Conservation (phyloP, 37 sponge, comb jelly and placozoan genomes). For the Crambe crambe region DNA sequence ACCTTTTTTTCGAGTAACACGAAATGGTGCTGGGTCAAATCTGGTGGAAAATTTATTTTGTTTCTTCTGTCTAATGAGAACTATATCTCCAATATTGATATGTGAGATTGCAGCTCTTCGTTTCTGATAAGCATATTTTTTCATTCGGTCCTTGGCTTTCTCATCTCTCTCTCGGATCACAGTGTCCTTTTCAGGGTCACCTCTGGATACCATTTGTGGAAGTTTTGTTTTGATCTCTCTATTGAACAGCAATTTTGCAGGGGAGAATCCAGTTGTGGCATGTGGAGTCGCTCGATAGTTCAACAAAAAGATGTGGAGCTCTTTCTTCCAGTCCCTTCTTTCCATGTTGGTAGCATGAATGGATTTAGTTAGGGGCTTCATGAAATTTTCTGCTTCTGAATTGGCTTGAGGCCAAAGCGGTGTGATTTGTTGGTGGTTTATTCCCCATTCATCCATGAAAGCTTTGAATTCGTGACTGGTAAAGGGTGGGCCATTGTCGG, state of each 20-base stretch:
- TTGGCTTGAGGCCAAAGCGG: constrained; percentile 37
- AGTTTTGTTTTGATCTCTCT: constrained; percentile 20
- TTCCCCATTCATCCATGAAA: constrained; percentile 31
- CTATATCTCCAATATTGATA: constrained; percentile 27
- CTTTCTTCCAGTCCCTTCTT: constrained; percentile 39
- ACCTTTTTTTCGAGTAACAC: not conserved
- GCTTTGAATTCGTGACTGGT: constrained; percentile 14
- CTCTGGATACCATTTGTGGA: not conserved
- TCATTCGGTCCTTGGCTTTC: constrained; percentile 40
- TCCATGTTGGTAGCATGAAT: constrained; percentile 32
- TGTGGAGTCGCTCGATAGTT: constrained; percentile 23
- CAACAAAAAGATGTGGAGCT: constrained; percentile 7
- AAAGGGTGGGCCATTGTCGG: constrained; percentile 25
- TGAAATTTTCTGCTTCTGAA: constrained; percentile 40
- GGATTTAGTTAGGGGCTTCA: constrained; percentile 41
- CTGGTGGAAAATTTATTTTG: constrained; percentile 7
- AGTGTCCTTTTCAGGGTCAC: not conserved
- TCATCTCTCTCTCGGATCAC: constrained; percentile 14
- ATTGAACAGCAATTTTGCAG: constrained; percentile 30
- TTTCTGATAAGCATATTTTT: constrained; percentile 10
- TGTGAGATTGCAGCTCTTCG: constrained; percentile 3
- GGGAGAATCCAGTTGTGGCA: not conserved
- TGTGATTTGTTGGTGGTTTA: constrained; percentile 22
- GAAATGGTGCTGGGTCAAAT: not conserved
- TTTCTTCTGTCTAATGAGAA: constrained; percentile 36